Base-by-base conservation (phyloP, 2,888 invertebrate genomes). In the Phalangium opilio region DNA sequence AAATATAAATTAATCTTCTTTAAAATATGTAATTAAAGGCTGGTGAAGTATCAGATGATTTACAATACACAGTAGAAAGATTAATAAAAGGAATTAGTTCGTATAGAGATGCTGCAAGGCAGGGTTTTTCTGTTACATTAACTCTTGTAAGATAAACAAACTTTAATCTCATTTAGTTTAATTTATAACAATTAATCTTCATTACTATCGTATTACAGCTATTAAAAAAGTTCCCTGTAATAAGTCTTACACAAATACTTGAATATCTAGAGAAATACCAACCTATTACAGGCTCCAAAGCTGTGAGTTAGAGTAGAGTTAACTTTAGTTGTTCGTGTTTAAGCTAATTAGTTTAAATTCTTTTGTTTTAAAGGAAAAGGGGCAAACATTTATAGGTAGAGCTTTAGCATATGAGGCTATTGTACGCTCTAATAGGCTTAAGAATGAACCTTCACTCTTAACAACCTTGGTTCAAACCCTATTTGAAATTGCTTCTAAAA, bases 81-180 rank as follows among this genome's bases (percentile, higher is more conserved):
- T 65, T 83, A 43, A 70, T 84, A 3, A 71, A 81, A 55, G 82
- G 83, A 51, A 67, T 82, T 51, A 81, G 81, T 32, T 77, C 83
- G 2, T 75, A 78, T 17, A 71, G 76, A 35, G 70, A 72, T 18
- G 69, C 70, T 18, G 72, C 78, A 27, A 73, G 79, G 56, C 73
- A 75, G 48, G 81, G 82, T 19, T 81, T 77, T 65, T 83, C 51
- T 34, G 38, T 55, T 19, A 17, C 52, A n/a, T 36, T 55, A n/a
- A 55, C 54, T n/a, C 47, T 50, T 35, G 50, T 55, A 45, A 27
- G 27, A 7, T 27, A 27, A n/a, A n/a, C n/a, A n/a, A n/a, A n/a
- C n/a, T n/a, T n/a, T n/a, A n/a, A n/a, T n/a, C n/a, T n/a, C n/a
- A n/a, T n/a, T n/a, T n/a, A n/a, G n/a, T n/a, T n/a, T n/a, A n/a